Percentiles rank a stretch among this genome's conserved stretches.
Evolutionary conservation across 2,113 vertebrate species (phyloP).

Genomic region (Bubalus kerabau): DNA sequence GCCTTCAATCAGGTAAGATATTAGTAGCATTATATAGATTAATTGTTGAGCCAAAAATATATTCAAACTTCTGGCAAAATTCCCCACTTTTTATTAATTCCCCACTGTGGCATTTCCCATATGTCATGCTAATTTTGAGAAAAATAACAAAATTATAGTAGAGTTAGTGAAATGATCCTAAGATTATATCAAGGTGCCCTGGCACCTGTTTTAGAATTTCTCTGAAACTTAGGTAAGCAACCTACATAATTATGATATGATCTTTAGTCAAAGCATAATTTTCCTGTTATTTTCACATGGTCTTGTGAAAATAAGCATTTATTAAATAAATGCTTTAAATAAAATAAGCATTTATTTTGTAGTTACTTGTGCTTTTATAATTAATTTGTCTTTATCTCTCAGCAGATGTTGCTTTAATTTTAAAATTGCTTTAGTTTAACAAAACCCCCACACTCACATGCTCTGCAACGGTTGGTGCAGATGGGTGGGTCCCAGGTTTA

Average conservation of each 20-base stretch:
- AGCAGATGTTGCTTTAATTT: constrained; percentile 1
- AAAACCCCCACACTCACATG: not conserved
- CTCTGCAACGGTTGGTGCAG: not conserved
- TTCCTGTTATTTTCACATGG: not conserved
- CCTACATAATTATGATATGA: not conserved
- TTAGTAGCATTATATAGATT: not conserved
- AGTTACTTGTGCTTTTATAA: not conserved
- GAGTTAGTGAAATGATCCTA: not conserved
- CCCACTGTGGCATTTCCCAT: not conserved
- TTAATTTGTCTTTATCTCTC: not conserved
- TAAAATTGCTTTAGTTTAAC: not conserved
- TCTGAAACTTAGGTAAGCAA: constrained; percentile 1
- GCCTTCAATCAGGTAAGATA: not conserved
- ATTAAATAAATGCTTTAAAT: not conserved
- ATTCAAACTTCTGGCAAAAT: not conserved
- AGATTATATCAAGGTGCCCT: not conserved
- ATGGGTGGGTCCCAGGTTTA: not conserved
- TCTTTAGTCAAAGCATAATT: not conserved
- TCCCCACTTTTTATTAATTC: not conserved
- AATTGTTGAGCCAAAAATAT: constrained; percentile 6
- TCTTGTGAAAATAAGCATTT: not conserved
- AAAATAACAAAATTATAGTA: not conserved
- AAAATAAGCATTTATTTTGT: not conserved
- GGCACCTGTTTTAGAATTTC: not conserved
- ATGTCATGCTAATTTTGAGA: not conserved